Base-by-base conservation (phyloP, 1,140 invertebrate species). In the Ceratoteleas bidentatus region DNA sequence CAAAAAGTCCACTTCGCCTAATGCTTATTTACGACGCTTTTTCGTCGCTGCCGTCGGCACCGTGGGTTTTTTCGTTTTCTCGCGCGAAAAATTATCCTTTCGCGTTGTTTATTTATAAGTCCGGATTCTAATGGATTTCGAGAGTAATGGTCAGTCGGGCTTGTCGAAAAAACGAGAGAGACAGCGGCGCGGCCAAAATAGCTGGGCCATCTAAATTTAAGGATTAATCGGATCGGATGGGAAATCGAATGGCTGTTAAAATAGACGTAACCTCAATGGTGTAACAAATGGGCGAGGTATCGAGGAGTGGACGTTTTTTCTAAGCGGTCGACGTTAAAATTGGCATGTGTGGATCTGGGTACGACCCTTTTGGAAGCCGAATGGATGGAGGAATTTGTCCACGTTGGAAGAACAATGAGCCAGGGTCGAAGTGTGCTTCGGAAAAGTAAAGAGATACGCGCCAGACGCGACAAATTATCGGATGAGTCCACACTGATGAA, bases 251-350 rank as follows among this genome's bases (percentile, higher is more conserved):
- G 14, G 16, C 24, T 60, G 53, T 75, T 75, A 76, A 81, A 81
- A 81, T 81, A 81, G 72, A 70, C 13, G 65, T 76, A 81, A 81
- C 72, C 79, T 74, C 66, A 81, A 81, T 81, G 75, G 49, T 33
- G 49, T 65, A 76, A 75, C 33, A 66, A 72, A 72, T 66, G 79
- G 58, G 45, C 33, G 33, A 14, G 73, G 54, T 70, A 77, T 77
- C 13, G 57, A 32, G 14, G 45, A 38, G 10, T 45, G 45, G 45
- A 36, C 34, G 24, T 32, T 14, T 40, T 69, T 62, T 73, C 56
- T 45, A 47, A 14, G 33, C 10, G 33, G 50, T 8, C 24, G 49
- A 8, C 3, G 58, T 65, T 64, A 64, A 74, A 74, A 64, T 75
- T 65, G 58, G 10, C 32, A 53, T 13, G 34, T 24, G n/a, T n/a